Conservation (phyloP, 2,797 vertebrate genomes). For the Podarcis lilfordi region DNA sequence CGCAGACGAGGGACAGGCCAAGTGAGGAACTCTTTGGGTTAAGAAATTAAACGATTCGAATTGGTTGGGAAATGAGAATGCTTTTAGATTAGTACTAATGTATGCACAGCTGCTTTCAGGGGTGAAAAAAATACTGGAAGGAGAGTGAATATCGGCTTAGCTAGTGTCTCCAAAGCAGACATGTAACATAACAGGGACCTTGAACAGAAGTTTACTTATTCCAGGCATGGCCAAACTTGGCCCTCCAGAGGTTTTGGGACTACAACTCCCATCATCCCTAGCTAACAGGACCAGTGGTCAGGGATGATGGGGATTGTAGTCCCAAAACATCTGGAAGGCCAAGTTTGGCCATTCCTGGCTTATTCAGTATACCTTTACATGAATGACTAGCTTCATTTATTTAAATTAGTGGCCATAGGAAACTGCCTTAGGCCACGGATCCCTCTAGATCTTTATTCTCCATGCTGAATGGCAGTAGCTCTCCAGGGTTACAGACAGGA, state of each 20-base stretch:
- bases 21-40: conserved; percentile 32
- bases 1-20: conserved; percentile 3
- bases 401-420: not conserved
- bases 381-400: conserved; percentile 2
- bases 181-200: not conserved
- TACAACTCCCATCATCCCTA: no score
- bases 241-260: no score
- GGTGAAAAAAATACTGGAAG: not conserved
- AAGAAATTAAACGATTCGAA: conserved; percentile 38
- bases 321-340: no score
- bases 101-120: conserved; percentile 7
- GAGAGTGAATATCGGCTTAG: not conserved
- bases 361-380: not conserved
- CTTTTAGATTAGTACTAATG: conserved; percentile 25
- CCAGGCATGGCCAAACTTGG: no score
- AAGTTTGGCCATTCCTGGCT: not conserved
- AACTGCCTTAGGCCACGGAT: no score
- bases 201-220: not conserved
- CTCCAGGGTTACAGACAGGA: no score
- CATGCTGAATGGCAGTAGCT: no score
- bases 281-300: no score
- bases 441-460: no score
- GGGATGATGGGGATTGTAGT: no score
- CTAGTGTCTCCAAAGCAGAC: not conserved
- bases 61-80: not conserved